phyloP scores from a whole-genome alignment of 2,113 vertebrate genomes.

The Arothron firmamentum region DNA sequence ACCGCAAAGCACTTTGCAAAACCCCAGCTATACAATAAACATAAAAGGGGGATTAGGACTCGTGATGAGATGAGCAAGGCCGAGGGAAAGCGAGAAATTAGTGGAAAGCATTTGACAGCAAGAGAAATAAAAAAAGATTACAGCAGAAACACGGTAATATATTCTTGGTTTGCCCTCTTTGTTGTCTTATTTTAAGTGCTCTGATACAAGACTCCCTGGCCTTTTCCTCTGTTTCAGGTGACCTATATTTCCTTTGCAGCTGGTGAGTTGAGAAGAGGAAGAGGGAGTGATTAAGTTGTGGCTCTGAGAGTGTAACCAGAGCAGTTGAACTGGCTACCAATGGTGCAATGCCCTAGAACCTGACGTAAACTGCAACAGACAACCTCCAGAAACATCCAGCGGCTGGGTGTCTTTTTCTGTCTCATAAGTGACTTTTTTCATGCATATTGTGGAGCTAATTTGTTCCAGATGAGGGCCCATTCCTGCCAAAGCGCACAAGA shows the following conservation, averaged over 20 bases:
- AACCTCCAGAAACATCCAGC: constrained; percentile 24
- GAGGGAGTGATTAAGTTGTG: constrained; percentile 45
- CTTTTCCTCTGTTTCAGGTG: constrained; percentile 22
- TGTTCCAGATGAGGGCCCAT: constrained; percentile 58
- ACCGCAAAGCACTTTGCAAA: constrained; percentile 9
- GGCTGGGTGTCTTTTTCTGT: constrained; percentile 12
- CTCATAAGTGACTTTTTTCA: constrained; percentile 44
- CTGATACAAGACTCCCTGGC: constrained; percentile 11
- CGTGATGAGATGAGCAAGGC: constrained; percentile 23
- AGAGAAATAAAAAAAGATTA: background rate
- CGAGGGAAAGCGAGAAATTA: background rate
- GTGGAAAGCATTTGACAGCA: constrained; percentile 5
- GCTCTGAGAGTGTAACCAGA: constrained; percentile 45
- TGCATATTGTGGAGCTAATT: constrained; percentile 57
- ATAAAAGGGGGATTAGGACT: constrained; percentile 43
- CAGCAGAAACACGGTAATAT: background rate
- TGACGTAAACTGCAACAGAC: constrained; percentile 34
- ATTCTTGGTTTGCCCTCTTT: no score
- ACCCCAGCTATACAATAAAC: constrained; percentile 44
- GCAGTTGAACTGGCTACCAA: constrained; percentile 42
- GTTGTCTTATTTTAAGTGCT: background rate
- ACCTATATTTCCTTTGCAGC: constrained; percentile 46
- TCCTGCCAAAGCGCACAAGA: constrained; percentile 46
- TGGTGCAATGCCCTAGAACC: constrained; percentile 16
- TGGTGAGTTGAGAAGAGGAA: constrained; percentile 44